Conservation (phyloP, 2,888 invertebrate species). For the Xylota sylvarum region DNA sequence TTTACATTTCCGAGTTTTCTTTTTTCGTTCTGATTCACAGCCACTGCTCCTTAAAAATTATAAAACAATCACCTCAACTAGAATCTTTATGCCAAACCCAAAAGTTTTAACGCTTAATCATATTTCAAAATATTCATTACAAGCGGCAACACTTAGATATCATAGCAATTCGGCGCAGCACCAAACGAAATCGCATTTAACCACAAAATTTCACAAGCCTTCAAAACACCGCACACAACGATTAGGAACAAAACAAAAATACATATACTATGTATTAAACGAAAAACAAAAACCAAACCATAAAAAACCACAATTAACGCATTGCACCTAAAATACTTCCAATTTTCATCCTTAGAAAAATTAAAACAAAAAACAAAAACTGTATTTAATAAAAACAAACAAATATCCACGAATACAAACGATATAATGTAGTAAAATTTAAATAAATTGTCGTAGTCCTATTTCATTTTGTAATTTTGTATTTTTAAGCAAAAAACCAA, state of each 20-base stretch:
- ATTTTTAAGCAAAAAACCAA: conserved; percentile 65
- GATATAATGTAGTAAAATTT: conserved; percentile 66
- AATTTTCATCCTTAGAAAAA: conserved; percentile 72
- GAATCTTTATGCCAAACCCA: not conserved
- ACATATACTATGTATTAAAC: conserved; percentile 7
- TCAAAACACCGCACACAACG: conserved; percentile 74
- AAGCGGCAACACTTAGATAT: conserved; percentile 36
- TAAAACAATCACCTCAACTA: not conserved
- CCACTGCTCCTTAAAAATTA: too few relatives aligned
- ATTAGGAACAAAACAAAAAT: conserved; percentile 62
- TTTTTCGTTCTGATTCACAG: too few relatives aligned
- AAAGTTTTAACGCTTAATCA: conserved; percentile 18
- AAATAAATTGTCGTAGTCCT: conserved; percentile 75
- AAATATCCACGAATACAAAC: conserved; percentile 61
- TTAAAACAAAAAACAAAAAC: conserved; percentile 30
- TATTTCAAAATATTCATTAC: conserved; percentile 28
- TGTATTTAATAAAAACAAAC: conserved; percentile 39
- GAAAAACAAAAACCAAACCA: conserved; percentile 32
- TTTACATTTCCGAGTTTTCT: too few relatives aligned
- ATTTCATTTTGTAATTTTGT: conserved; percentile 77
- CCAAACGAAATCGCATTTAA: conserved; percentile 48
- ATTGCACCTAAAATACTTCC: conserved; percentile 67
- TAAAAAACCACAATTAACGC: conserved; percentile 44
- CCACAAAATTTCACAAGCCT: conserved; percentile 58
- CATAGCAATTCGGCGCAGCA: conserved; percentile 51